Conservation (phyloP, 2,797 vertebrate species). For the Helicolenus hilgendorfi region DNA sequence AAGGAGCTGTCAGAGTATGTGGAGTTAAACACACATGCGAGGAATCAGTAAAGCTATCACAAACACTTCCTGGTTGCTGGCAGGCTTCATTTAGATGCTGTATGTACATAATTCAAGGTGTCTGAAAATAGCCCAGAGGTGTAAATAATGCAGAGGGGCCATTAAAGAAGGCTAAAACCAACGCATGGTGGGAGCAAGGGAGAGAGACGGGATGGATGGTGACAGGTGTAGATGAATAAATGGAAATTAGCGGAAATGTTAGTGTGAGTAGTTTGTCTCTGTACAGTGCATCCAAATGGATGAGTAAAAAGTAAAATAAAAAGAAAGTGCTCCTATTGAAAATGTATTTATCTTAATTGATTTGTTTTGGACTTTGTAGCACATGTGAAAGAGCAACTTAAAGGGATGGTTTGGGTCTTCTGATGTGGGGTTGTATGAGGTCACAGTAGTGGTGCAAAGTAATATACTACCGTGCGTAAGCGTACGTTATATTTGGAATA, state of each 20-base stretch:
- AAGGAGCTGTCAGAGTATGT: neutral
- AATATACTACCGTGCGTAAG: too few species aligned
- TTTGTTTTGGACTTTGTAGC: neutral
- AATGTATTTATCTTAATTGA: neutral
- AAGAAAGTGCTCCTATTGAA: neutral
- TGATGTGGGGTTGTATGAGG: too few species aligned
- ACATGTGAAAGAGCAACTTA: neutral
- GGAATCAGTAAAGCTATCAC: conserved; percentile 56
- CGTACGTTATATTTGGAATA: too few species aligned
- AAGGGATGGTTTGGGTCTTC: too few species aligned
- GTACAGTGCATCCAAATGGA: neutral
- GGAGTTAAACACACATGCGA: conserved; percentile 1
- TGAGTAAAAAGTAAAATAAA: neutral
- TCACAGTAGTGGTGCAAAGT: too few species aligned
- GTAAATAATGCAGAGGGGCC: conserved; percentile 77
- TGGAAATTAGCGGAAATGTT: conserved; percentile 7
- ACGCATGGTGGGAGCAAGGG: conserved; percentile 8
- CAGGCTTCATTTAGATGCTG: conserved; percentile 59
- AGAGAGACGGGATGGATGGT: conserved; percentile 12
- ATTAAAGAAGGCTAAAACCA: conserved; percentile 70
- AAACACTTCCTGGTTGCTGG: conserved; percentile 58
- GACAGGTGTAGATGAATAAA: conserved; percentile 24
- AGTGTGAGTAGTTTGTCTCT: neutral
- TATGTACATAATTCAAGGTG: conserved; percentile 71
- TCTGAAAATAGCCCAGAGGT: conserved; percentile 76